Conservation (phyloP, 2,113 vertebrate species). For the Propithecus coquereli region DNA sequence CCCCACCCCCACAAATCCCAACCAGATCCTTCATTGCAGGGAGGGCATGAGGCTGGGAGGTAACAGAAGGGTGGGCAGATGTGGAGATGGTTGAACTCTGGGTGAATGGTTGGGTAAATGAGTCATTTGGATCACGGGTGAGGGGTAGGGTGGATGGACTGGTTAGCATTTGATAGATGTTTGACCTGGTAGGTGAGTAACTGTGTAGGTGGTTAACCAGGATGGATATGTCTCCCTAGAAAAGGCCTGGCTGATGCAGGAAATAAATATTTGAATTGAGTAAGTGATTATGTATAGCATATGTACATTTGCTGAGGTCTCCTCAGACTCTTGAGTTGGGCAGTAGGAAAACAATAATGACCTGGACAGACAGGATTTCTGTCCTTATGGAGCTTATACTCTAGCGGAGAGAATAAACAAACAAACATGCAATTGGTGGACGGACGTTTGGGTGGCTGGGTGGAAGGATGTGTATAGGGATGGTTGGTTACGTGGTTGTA, state of each 20-base stretch:
- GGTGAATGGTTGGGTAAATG: not conserved
- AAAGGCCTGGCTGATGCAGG: not conserved
- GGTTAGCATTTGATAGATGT: not conserved
- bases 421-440: not conserved
- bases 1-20: not conserved
- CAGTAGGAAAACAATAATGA: not conserved
- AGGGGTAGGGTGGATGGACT: not conserved
- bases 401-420: not conserved
- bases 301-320: not conserved
- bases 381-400: not conserved
- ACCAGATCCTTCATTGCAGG: not conserved
- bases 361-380: not conserved
- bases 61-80: not conserved
- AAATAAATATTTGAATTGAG: slow-evolving; percentile 2
- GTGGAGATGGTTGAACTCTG: not conserved
- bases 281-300: not conserved
- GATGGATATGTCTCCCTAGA: not conserved
- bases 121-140: not conserved
- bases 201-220: not conserved
- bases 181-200: not conserved
- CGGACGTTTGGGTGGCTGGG: not conserved
- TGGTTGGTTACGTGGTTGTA: not conserved
- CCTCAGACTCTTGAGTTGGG: not conserved
- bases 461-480: not conserved
- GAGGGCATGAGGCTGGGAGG: not conserved